Percentiles rank a stretch among this genome's conserved stretches.
phyloP scores from a whole-genome alignment of 2,888 invertebrate genomes.

The Mythimna albipuncta region DNA sequence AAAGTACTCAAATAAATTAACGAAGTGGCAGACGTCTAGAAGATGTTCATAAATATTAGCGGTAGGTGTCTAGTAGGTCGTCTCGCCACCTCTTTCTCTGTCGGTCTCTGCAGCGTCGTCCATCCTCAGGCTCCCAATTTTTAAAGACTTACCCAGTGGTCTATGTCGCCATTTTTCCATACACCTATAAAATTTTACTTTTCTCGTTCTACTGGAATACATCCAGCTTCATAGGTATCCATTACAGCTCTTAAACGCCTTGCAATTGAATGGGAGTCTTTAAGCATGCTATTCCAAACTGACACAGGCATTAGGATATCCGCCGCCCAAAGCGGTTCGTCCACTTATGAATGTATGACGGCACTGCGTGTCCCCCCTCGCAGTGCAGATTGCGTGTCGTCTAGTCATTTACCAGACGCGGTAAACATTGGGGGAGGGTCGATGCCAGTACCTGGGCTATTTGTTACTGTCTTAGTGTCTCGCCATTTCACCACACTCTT shows the following conservation, averaged over 20 bases:
- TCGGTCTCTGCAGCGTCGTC: too few species aligned
- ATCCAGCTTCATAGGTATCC: background rate
- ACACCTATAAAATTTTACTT: background rate
- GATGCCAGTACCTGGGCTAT: conserved; percentile 49
- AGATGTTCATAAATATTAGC: background rate
- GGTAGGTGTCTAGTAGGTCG: too few species aligned
- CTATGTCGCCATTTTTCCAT: background rate
- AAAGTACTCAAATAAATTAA: background rate
- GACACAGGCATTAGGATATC: conserved; percentile 77
- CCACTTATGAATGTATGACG: conserved; percentile 72
- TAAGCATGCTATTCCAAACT: conserved; percentile 55
- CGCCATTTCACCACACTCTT: conserved; percentile 45
- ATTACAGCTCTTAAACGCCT: conserved; percentile 7
- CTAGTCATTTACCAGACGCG: conserved; percentile 77
- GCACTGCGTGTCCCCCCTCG: conserved; percentile 74
- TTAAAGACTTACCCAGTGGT: too few species aligned
- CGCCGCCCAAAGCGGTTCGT: conserved; percentile 74
- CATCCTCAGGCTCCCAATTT: too few species aligned
- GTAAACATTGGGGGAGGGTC: conserved; percentile 70
- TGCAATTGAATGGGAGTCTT: conserved; percentile 37
- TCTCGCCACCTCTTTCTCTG: too few species aligned
- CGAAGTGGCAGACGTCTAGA: background rate
- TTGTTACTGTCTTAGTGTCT: conserved; percentile 56
- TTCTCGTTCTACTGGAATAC: background rate
- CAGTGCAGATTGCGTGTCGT: conserved; percentile 78